Percentiles rank a stretch among this genome's conserved stretches.
Evolutionary conservation across 2,113 vertebrate genomes (phyloP).

Genomic region (Macroglossus sobrinus): DNA sequence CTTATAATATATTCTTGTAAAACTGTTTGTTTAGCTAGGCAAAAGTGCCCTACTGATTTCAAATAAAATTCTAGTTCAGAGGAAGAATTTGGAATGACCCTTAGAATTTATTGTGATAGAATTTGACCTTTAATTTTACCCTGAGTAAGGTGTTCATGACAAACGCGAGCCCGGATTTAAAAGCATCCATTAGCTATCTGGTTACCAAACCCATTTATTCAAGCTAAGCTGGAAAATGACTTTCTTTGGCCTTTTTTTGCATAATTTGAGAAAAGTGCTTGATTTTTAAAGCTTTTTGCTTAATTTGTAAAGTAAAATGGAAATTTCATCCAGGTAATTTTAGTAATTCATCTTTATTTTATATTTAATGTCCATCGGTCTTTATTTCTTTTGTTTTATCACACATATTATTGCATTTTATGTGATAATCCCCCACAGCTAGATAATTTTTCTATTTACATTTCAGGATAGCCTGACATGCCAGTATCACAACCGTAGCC

Average conservation of each 20-base stretch:
- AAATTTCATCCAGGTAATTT: constrained; percentile 42
- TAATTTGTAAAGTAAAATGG: constrained; percentile 25
- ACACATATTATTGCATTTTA: background rate
- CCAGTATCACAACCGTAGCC: background rate
- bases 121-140: constrained; percentile 14
- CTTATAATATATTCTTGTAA: background rate
- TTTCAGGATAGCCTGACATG: background rate
- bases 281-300: constrained; percentile 15
- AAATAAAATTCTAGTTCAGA: background rate
- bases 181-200: background rate
- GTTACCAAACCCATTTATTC: background rate
- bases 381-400: background rate
- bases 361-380: background rate
- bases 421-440: background rate
- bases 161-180: background rate
- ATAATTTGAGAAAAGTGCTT: background rate
- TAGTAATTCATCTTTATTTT: constrained; percentile 21
- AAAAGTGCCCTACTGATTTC: background rate
- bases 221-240: background rate
- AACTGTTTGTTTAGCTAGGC: background rate
- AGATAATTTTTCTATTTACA: constrained; percentile 42
- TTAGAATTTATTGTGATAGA: background rate
- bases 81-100: background rate
- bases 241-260: background rate
- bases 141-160: background rate